phyloP scores from a whole-genome alignment of 1,140 invertebrate genomes.

The Drosophila tropicalis region DNA sequence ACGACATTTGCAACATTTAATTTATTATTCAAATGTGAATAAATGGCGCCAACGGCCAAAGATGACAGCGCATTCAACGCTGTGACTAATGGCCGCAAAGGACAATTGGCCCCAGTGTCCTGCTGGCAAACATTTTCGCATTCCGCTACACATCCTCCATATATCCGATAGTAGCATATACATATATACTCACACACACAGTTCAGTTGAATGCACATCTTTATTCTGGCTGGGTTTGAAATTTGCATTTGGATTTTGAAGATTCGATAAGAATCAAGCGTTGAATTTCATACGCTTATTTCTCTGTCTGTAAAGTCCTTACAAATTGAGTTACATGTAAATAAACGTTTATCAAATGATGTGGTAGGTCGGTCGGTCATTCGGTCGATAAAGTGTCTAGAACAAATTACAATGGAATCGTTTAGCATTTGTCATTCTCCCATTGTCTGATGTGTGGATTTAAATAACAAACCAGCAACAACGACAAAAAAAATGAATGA shows the following conservation, averaged over 20 bases:
- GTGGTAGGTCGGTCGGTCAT: not conserved
- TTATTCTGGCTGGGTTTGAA: conserved; percentile 24
- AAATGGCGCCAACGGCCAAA: conserved; percentile 73
- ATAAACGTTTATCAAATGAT: conserved; percentile 71
- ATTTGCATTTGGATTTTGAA: conserved; percentile 33
- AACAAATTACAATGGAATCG: conserved; percentile 49
- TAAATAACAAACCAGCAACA: not conserved
- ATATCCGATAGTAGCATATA: not conserved
- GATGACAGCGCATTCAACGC: conserved; percentile 58
- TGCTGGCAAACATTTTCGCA: conserved; percentile 1
- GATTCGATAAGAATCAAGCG: conserved; percentile 43
- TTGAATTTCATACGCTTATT: conserved; percentile 56
- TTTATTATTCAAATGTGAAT: conserved; percentile 81
- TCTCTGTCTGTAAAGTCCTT: conserved; percentile 28
- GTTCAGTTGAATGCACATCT: conserved; percentile 9
- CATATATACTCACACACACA: not conserved
- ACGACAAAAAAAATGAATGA: not conserved
- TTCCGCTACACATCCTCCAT: not conserved
- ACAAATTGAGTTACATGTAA: conserved; percentile 76
- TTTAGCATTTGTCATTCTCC: conserved; percentile 45
- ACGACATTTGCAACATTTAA: conserved; percentile 78
- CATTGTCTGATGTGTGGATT: not conserved
- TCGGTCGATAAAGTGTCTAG: conserved; percentile 35
- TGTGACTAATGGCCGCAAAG: conserved; percentile 66
- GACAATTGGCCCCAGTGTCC: conserved; percentile 50